Conservation (phyloP, 23 tunicate species). For the Halocynthia roretzi region DNA sequence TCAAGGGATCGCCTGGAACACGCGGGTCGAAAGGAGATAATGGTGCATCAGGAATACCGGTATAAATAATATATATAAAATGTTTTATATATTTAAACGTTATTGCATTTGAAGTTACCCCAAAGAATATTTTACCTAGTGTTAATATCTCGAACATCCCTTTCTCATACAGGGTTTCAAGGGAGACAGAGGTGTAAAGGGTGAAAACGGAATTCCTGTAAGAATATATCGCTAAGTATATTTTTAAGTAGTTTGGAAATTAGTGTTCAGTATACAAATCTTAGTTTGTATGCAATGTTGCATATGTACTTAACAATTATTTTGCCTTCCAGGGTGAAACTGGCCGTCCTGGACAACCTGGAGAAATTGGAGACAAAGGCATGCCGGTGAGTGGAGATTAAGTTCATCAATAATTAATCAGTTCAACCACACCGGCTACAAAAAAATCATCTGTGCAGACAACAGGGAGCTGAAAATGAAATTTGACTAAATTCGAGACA, state of each 20-base stretch:
- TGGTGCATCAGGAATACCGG: conserved; percentile 39
- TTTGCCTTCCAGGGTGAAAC: conserved; percentile 53
- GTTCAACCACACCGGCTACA: neutral
- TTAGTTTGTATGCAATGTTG: neutral
- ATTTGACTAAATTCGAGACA: neutral
- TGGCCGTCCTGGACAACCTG: conserved; percentile 59
- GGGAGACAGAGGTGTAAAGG: conserved; percentile 48
- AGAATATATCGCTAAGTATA: conserved; percentile 1
- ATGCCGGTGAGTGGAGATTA: conserved; percentile 22
- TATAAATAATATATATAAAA: neutral
- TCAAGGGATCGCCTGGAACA: conserved; percentile 41
- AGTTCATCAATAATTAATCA: too few relatives aligned
- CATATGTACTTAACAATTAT: neutral
- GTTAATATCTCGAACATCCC: neutral
- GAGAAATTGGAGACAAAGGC: conserved; percentile 49
- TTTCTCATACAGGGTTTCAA: conserved; percentile 42
- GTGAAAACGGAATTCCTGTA: conserved; percentile 55
- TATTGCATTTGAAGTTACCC: too few relatives aligned
- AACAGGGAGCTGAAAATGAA: neutral
- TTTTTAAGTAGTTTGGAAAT: too few relatives aligned
- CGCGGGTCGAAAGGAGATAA: conserved; percentile 34
- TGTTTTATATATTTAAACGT: neutral
- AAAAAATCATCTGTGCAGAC: neutral
- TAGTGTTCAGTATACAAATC: too few relatives aligned
- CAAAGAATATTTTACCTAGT: neutral